Evolutionary conservation across 1,140 invertebrate genomes (phyloP), one percentile per base, ranked within the genome.

Genomic region (Cardiocondyla obscurior): DNA sequence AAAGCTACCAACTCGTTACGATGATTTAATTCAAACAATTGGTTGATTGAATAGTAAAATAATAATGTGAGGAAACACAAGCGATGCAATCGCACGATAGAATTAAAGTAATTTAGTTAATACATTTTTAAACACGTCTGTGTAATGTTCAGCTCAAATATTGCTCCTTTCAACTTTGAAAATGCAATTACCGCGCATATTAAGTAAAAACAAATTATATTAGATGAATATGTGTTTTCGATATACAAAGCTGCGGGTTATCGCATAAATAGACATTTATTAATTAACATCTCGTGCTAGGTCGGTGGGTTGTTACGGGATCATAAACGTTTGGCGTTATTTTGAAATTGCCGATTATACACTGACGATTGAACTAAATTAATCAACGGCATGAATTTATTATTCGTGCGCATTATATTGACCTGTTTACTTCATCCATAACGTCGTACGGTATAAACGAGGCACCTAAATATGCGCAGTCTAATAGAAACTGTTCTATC

Each of bases 261-360:
- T 79, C 62, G 74, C 39, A 79, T 79, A 79, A 79, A 79, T 69
- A 79, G 62, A 79, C 74, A 79, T 79, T 79, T 53, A 53, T 46
- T 79, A 79, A 79, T 79, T 79, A 79, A 79, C 46, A 53, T 79
- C 49, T 12, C 49, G 22, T 49, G 58, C 44, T 67, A 53, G 74
- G 33, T 39, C 22, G 62, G 46, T 49, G 14, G 22, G 42, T 79
- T 77, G 74, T 65, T 77, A 77, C 33, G 22, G 74, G 46, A 79
- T 79, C 67, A 79, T 79, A 79, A 69, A 79, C 74, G 62, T 79
- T 65, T 53, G 64, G 74, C n/a, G 46, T 79, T 79, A 79, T 79
- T 79, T 79, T 69, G 62, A 39, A 79, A 79, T 79, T 79, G 46
- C 62, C 62, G 62, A 79, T 79, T 79, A 79, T 79, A 79, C 74